phyloP scores from a whole-genome alignment of 2,888 invertebrate genomes.

The Electrophaes corylata region DNA sequence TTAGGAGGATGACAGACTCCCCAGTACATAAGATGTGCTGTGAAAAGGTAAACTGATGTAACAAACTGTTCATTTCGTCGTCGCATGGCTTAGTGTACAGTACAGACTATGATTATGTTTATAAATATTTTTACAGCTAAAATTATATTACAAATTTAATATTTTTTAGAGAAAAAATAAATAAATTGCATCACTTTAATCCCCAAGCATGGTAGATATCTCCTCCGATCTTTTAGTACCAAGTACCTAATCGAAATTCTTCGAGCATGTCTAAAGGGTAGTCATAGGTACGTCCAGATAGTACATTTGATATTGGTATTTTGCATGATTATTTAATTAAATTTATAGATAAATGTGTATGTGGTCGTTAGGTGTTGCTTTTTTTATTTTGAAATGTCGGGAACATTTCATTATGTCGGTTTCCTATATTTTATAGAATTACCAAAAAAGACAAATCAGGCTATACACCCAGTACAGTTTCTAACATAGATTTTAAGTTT shows the following conservation, averaged over 20 bases:
- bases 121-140: not conserved
- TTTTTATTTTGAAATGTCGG: not conserved
- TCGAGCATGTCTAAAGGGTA: too few species aligned
- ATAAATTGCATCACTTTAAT: too few species aligned
- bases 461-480: too few species aligned
- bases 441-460: too few species aligned
- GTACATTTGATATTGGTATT: too few species aligned
- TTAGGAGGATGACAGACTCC: slow-evolving; percentile 64
- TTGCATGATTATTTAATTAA: not conserved
- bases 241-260: too few species aligned
- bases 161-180: too few species aligned
- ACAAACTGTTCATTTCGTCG: slow-evolving; percentile 19
- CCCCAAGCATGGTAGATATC: too few species aligned
- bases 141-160: not conserved
- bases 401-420: not conserved
- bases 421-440: too few species aligned
- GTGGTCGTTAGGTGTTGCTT: not conserved
- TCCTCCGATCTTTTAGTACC: too few species aligned
- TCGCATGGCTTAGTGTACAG: slow-evolving; percentile 43
- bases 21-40: slow-evolving; percentile 83
- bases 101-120: not conserved
- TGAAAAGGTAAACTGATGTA: slow-evolving; percentile 79
- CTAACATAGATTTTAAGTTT: too few species aligned
- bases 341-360: not conserved
- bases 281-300: too few species aligned